Conservation (phyloP, 2,113 vertebrate species). For the Nyctibius bracteatus region DNA sequence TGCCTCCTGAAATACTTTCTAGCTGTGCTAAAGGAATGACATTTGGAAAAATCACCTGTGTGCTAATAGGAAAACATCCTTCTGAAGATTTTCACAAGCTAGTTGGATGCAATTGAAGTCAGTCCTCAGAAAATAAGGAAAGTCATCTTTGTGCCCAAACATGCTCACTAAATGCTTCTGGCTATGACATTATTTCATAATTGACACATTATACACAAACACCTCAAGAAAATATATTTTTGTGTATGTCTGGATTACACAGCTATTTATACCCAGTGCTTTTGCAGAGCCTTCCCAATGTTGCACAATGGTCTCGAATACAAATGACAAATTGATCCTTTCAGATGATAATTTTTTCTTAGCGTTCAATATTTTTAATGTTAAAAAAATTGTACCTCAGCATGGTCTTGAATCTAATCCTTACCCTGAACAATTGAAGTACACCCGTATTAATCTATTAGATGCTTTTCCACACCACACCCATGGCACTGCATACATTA, state of each 20-base stretch:
- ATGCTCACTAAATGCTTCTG: slow-evolving; percentile 3
- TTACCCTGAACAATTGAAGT: slow-evolving; percentile 9
- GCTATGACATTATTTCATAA: slow-evolving; percentile 32
- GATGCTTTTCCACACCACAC: slow-evolving; percentile 46
- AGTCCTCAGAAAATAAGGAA: slow-evolving; percentile 25
- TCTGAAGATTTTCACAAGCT: slow-evolving; percentile 21
- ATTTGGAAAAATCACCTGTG: slow-evolving; percentile 45
- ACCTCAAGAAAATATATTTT: background rate
- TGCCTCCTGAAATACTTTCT: slow-evolving; percentile 20
- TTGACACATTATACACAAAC: background rate
- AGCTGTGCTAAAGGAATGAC: slow-evolving; percentile 25
- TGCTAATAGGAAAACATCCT: slow-evolving; percentile 2
- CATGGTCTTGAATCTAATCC: slow-evolving; percentile 3
- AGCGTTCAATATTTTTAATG: background rate
- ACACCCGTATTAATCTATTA: slow-evolving; percentile 31
- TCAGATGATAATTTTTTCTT: background rate
- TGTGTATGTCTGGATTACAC: background rate
- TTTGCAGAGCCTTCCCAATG: background rate
- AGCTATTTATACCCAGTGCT: background rate
- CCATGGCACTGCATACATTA: slow-evolving; percentile 60
- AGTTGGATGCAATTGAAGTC: background rate
- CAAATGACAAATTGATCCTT: slow-evolving; percentile 21
- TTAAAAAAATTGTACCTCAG: slow-evolving; percentile 14
- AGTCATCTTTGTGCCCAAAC: background rate
- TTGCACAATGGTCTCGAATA: background rate